These are phyloP conservation scores for Caenorhabditis wallacei DNA, from an alignment of 2,888 invertebrate species.

Conservation along the genomic window DNA sequence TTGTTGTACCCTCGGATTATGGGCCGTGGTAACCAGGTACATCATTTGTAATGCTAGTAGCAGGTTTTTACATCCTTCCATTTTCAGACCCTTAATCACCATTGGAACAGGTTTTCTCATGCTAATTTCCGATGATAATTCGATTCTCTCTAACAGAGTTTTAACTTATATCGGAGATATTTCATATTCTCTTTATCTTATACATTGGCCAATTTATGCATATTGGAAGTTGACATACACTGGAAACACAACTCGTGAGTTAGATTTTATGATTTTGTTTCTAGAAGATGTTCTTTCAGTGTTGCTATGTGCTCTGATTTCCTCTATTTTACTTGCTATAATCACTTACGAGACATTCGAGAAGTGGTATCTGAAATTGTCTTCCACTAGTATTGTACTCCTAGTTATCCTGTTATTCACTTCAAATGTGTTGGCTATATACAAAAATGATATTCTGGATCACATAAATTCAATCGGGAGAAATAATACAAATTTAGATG, in stretches of 20 bases:
- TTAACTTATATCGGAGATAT: constrained; percentile 59
- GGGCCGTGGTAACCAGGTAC: too few relatives aligned
- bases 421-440: constrained; percentile 19
- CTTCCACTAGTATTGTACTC: constrained; percentile 11
- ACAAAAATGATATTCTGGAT: constrained; percentile 30
- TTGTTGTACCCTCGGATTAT: too few relatives aligned
- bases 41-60: too few relatives aligned
- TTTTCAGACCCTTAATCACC: constrained; percentile 29
- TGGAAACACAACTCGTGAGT: constrained; percentile 22
- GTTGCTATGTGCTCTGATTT: neutral
- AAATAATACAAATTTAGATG: constrained; percentile 18
- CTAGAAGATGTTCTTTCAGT: constrained; percentile 39
- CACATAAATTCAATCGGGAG: neutral
- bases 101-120: constrained; percentile 42
- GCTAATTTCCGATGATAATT: constrained; percentile 36
- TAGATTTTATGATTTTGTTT: too few relatives aligned
- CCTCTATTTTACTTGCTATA: constrained; percentile 18
- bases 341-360: constrained; percentile 40
- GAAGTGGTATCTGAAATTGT: constrained; percentile 49
- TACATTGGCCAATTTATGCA: constrained; percentile 61
- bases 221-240: constrained; percentile 52
- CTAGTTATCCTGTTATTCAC: constrained; percentile 20
- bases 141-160: constrained; percentile 14
- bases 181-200: constrained; percentile 50
- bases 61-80: too few relatives aligned